Conservation (phyloP, 2,113 vertebrate genomes). For the Echinops telfairi region DNA sequence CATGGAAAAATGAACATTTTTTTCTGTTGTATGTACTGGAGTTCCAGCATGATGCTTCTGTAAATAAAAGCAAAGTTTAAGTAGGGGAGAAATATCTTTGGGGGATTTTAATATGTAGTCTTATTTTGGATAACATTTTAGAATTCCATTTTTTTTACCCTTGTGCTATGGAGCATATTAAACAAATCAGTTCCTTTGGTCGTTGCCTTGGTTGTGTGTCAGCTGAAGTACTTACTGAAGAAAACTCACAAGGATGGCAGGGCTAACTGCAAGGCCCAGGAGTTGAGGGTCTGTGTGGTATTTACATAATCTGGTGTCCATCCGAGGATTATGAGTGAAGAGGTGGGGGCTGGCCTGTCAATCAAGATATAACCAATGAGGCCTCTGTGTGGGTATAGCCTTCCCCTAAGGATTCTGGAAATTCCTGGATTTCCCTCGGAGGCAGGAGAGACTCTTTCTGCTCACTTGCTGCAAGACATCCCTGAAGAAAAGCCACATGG, state of each 20-base stretch:
- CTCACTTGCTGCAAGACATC: too few species aligned
- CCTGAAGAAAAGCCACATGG: too few species aligned
- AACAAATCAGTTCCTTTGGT: background rate
- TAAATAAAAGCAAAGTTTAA: background rate
- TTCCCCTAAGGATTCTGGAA: too few species aligned
- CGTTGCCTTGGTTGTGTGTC: background rate
- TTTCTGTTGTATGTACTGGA: background rate
- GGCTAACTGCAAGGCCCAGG: background rate
- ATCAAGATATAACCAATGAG: too few species aligned
- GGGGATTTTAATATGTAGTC: background rate
- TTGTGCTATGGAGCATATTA: background rate
- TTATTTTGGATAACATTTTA: background rate
- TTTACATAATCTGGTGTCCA: too few species aligned
- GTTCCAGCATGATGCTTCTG: background rate
- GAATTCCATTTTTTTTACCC: background rate
- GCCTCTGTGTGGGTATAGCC: too few species aligned
- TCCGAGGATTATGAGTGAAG: too few species aligned
- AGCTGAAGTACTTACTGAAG: background rate
- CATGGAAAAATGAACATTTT: slow-evolving; percentile 38
- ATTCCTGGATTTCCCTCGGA: too few species aligned
- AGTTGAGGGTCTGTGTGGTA: background rate
- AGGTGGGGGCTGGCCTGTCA: too few species aligned
- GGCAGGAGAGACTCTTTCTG: too few species aligned
- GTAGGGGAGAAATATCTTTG: background rate
- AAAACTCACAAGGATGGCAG: background rate